Evolutionary conservation across 2,888 invertebrate genomes (phyloP).

Genomic region (Athalia rosae): DNA sequence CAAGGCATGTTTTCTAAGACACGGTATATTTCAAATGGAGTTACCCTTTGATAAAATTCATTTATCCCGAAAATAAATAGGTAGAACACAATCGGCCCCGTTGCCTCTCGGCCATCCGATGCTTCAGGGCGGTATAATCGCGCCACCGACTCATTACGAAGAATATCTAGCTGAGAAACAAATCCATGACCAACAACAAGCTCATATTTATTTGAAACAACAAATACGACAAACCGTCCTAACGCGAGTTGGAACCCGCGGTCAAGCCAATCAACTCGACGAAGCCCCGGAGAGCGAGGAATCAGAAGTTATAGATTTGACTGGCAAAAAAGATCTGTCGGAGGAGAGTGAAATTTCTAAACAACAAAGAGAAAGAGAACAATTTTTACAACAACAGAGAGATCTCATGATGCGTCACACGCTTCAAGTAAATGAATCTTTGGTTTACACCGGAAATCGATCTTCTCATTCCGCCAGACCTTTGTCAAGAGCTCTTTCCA

Average conservation of each 20-base stretch:
- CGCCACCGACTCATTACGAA: conserved; percentile 75
- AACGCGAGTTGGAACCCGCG: conserved; percentile 81
- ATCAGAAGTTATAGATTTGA: conserved; percentile 84
- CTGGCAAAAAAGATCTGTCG: conserved; percentile 77
- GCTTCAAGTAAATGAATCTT: conserved; percentile 75
- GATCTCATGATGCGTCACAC: conserved; percentile 80
- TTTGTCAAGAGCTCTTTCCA: conserved; percentile 88
- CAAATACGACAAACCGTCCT: conserved; percentile 92
- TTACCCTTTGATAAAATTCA: not conserved
- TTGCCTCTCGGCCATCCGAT: conserved; percentile 92
- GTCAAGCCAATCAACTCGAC: conserved; percentile 78
- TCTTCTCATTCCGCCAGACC: conserved; percentile 76
- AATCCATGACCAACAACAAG: conserved; percentile 75
- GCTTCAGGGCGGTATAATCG: conserved; percentile 76
- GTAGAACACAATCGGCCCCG: conserved; percentile 96
- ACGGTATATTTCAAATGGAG: not conserved
- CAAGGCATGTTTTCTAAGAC: conserved; percentile 22
- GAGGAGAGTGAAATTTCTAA: conserved; percentile 76
- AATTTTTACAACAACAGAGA: conserved; percentile 80
- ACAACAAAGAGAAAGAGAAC: conserved; percentile 78
- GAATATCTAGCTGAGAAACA: conserved; percentile 76
- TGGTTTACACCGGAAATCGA: conserved; percentile 67
- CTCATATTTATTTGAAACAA: conserved; percentile 82
- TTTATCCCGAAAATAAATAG: conserved; percentile 65
- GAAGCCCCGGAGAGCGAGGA: conserved; percentile 76